phyloP scores from a whole-genome alignment of 2,113 vertebrate genomes.

The Dasyprocta punctata region DNA sequence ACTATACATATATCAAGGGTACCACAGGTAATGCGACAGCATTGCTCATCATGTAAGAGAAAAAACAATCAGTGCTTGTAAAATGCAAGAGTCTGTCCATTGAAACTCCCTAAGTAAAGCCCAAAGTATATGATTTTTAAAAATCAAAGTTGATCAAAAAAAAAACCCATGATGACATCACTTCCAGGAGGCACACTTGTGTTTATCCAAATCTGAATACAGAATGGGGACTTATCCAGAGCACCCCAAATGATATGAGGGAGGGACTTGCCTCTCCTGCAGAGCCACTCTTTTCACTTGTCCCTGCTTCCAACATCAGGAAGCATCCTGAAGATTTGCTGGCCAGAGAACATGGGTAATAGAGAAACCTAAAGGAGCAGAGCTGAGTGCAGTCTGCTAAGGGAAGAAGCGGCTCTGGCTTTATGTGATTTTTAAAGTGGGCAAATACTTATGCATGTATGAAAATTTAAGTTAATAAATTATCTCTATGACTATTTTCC shows the following conservation, averaged over 20 bases:
- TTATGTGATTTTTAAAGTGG: constrained; percentile 35
- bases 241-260: neutral
- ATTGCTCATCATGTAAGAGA: neutral
- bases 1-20: neutral
- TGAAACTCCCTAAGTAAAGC: constrained; percentile 49
- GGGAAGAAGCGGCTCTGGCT: neutral
- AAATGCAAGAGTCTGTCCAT: constrained; percentile 65
- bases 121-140: constrained; percentile 61
- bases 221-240: neutral
- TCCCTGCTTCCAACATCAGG: neutral
- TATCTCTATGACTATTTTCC: constrained; percentile 54
- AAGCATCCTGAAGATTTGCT: neutral
- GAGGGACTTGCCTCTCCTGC: neutral
- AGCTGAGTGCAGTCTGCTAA: neutral
- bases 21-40: neutral
- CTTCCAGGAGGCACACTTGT: constrained; percentile 60
- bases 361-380: neutral
- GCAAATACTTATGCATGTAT: constrained; percentile 62
- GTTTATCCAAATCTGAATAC: constrained; percentile 35
- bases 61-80: constrained; percentile 78
- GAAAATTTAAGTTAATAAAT: constrained; percentile 84
- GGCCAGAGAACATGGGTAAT: neutral
- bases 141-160: constrained; percentile 77
- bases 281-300: neutral
- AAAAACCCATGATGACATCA: constrained; percentile 58